Percentiles rank a stretch among this genome's conserved stretches.
Evolutionary conservation across 2,888 invertebrate species (phyloP).

Genomic region (Amphipoea lucens): DNA sequence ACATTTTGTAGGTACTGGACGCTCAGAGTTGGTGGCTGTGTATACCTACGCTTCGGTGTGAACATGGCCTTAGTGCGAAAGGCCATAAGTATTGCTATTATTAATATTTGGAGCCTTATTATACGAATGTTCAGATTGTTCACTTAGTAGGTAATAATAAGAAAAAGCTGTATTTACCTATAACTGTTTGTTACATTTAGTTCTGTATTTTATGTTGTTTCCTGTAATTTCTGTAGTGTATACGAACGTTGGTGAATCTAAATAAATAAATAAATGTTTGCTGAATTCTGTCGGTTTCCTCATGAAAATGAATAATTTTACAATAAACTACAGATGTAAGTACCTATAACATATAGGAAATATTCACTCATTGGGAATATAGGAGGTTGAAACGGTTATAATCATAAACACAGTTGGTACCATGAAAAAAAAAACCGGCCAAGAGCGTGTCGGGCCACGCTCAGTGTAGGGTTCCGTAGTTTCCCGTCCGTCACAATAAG

Average conservation of each 20-base stretch:
- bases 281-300: not conserved
- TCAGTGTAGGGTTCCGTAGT: too few relatives aligned
- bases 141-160: too few relatives aligned
- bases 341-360: not conserved
- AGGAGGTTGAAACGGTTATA: conserved; percentile 12
- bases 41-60: not conserved
- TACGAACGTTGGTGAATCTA: too few relatives aligned
- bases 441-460: too few relatives aligned
- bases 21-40: not conserved
- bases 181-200: too few relatives aligned
- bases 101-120: not conserved
- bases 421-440: too few relatives aligned
- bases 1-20: not conserved
- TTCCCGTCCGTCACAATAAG: too few relatives aligned
- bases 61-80: not conserved
- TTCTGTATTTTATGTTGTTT: too few relatives aligned
- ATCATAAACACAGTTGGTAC: not conserved
- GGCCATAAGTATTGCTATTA: not conserved
- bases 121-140: too few relatives aligned
- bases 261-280: too few relatives aligned
- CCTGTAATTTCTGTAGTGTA: too few relatives aligned
- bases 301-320: not conserved
- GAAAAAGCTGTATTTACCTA: too few relatives aligned
- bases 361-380: not conserved
- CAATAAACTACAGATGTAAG: not conserved